phyloP scores from a whole-genome alignment of 2,888 invertebrate genomes.

The Pegoplata infirma region DNA sequence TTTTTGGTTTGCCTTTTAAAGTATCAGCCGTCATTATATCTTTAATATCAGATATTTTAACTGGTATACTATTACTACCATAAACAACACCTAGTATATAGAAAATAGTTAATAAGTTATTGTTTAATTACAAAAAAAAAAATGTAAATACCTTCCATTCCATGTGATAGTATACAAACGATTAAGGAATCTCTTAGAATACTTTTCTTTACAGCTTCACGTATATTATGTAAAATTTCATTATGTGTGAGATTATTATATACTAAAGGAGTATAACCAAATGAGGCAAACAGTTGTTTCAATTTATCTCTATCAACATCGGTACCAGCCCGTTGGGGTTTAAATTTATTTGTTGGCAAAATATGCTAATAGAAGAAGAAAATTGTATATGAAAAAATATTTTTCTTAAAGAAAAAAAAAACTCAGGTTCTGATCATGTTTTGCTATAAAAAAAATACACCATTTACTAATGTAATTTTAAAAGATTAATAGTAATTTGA shows the following conservation, averaged over 20 bases:
- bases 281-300: constrained; percentile 67
- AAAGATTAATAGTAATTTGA: too few relatives aligned
- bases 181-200: constrained; percentile 72
- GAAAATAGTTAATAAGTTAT: not conserved
- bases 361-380: too few relatives aligned
- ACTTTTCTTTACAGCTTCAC: constrained; percentile 69
- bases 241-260: constrained; percentile 70
- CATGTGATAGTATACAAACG: constrained; percentile 76
- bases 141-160: constrained; percentile 70
- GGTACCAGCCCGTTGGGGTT: constrained; percentile 70
- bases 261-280: constrained; percentile 70
- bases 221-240: constrained; percentile 68
- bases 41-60: constrained; percentile 78
- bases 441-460: too few relatives aligned
- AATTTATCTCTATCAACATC: constrained; percentile 70
- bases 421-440: too few relatives aligned
- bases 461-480: too few relatives aligned
- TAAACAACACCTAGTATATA: constrained; percentile 79
- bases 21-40: constrained; percentile 77
- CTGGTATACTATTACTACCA: constrained; percentile 79
- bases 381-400: too few relatives aligned
- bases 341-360: constrained; percentile 65
- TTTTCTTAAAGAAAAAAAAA: too few relatives aligned
- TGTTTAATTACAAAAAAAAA: not conserved
- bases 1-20: constrained; percentile 79